Conservation (phyloP, 2,888 invertebrate genomes). For the Nezara viridula region DNA sequence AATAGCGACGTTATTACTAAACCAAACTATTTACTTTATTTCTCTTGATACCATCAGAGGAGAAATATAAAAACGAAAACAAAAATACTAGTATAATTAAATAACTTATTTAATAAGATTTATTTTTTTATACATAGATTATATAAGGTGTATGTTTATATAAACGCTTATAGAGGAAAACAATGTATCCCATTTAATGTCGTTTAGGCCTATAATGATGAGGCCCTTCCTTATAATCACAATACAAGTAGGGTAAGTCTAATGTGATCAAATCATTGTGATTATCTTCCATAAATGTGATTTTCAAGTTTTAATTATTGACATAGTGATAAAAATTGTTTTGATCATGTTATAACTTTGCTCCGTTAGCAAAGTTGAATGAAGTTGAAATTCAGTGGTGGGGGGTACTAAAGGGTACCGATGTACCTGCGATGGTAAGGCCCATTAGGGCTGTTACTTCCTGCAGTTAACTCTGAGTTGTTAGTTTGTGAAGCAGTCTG, state of each 20-base stretch:
- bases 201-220: constrained; percentile 59
- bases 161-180: constrained; percentile 60
- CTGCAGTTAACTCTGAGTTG: background rate
- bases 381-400: no score
- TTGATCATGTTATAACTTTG: constrained; percentile 60
- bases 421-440: no score
- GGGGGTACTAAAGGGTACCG: no score
- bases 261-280: constrained; percentile 61
- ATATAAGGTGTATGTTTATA: constrained; percentile 57
- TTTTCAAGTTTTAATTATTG: constrained; percentile 58
- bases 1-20: no score
- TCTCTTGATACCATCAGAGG: no score
- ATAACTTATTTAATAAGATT: no score
- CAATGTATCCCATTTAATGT: constrained; percentile 60
- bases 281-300: constrained; percentile 59
- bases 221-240: constrained; percentile 60
- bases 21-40: no score
- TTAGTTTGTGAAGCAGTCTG: background rate
- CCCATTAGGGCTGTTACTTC: background rate
- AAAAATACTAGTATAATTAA: no score
- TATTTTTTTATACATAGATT: constrained; percentile 61
- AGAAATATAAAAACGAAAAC: no score
- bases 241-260: constrained; percentile 60
- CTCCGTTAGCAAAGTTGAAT: constrained; percentile 26
- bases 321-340: constrained; percentile 60